Percentiles rank a stretch among this genome's conserved stretches.
These are phyloP conservation scores for Felis catus DNA, from an alignment of 2,113 vertebrate species.

Conservation along the genomic window DNA sequence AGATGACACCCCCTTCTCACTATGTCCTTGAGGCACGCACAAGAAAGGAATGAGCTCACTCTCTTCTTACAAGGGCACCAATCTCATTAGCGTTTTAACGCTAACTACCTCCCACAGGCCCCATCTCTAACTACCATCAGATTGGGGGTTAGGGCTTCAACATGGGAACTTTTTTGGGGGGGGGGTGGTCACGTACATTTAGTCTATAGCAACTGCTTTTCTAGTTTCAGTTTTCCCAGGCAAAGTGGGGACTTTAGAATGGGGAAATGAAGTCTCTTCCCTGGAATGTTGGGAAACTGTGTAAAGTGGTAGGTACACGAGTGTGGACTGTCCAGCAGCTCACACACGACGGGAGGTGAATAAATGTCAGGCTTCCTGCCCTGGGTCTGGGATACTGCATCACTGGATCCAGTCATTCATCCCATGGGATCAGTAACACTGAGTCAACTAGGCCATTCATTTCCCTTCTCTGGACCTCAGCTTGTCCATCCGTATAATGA, in stretches of 20 bases:
- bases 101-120: background rate
- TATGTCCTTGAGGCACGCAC: background rate
- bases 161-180: background rate
- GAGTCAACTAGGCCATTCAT: background rate
- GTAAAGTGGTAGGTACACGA: no score
- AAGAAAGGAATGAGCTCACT: rapidly evolving
- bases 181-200: background rate
- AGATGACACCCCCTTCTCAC: background rate
- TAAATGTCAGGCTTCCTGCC: background rate
- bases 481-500: background rate
- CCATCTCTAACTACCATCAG: background rate
- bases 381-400: background rate
- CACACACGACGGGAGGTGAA: background rate
- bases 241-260: background rate
- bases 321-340: no score
- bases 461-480: background rate
- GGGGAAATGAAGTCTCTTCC: background rate
- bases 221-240: background rate
- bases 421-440: background rate
- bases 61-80: background rate
- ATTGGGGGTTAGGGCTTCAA: background rate
- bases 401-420: background rate
- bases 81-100: background rate
- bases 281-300: background rate
- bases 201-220: background rate